Base-by-base conservation (phyloP, 2,888 invertebrate genomes). In the Catocala nupta region DNA sequence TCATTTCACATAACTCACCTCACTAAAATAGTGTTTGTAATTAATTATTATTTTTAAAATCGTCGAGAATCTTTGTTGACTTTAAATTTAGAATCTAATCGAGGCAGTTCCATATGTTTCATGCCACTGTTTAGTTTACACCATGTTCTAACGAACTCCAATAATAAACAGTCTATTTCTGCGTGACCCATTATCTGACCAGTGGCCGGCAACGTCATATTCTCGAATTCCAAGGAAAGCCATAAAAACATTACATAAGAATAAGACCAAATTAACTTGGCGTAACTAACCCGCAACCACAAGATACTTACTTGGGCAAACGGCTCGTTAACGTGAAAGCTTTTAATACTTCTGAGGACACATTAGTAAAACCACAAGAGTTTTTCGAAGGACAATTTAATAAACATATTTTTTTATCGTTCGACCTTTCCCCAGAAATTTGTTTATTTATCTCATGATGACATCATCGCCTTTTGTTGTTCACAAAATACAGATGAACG, bases 151-250 rank as follows among this genome's bases (percentile, higher is more conserved):
- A 90, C 86, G 88, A 89, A 89, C 71, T 86, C 86, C 80, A 85
- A 88, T 86, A 88, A 88, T 89, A 90, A 77, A 76, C 79, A 51
- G 72, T 84, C 88, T 91, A 91, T 91, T 91, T 90, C 83, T 82
- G 85, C 71, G 71, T 89, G 91, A 91, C 91, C 90, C 83, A 91
- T 89, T 90, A 87, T 88, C 78, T 84, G 81, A 85, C 85, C 85
- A 85, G 76, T 79, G 81, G 77, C 77, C 76, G 76, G 75, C 80
- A 74, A 80, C 79, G 81, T 83, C 81, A 84, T 80, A 81, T 78
- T 72, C 79, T 78, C 81, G 82, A 80, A 85, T 90, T 85, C 83
- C 78, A 81, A 84, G 82, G 87, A 89, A 89, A 85, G 16, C 78
- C 82, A 88, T 86, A 87, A 88, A 86, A 85, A 83, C 81, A 84